These are phyloP conservation scores for Dallia pectoralis DNA, from an alignment of 2,797 vertebrate species.

Conservation along the genomic window DNA sequence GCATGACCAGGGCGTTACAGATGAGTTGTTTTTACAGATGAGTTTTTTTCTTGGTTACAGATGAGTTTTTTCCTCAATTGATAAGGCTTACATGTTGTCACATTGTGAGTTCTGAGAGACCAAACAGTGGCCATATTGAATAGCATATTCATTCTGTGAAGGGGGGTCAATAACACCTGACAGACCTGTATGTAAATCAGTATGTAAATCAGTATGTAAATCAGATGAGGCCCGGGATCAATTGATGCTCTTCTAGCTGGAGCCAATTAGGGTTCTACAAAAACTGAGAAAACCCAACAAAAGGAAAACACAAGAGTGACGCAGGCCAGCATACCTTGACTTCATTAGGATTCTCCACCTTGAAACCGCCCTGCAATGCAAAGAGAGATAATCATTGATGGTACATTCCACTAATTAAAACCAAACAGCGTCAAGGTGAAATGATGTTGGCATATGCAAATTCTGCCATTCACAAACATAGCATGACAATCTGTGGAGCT, in stretches of 20 bases:
- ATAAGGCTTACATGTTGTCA: too few species aligned
- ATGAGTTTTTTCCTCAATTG: too few species aligned
- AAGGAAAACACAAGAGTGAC: background rate
- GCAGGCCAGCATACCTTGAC: constrained; percentile 80
- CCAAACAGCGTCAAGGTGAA: background rate
- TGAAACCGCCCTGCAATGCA: constrained; percentile 83
- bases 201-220: too few species aligned
- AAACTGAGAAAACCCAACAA: background rate
- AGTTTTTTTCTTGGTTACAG: too few species aligned
- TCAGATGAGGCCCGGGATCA: background rate
- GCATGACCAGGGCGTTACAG: too few species aligned
- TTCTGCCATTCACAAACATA: background rate
- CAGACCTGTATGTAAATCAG: too few species aligned
- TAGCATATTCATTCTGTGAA: too few species aligned
- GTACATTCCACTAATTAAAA: constrained; percentile 14
- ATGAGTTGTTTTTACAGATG: too few species aligned
- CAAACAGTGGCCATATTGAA: too few species aligned
- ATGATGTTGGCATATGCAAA: constrained; percentile 8
- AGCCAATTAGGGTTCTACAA: too few species aligned
- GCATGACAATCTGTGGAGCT: background rate
- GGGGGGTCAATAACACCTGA: too few species aligned
- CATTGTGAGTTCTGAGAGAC: too few species aligned
- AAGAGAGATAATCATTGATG: constrained; percentile 21
- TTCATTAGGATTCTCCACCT: constrained; percentile 86
- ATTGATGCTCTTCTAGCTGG: background rate